phyloP scores from a whole-genome alignment of 2,888 invertebrate species.

The Oscheius onirici region DNA sequence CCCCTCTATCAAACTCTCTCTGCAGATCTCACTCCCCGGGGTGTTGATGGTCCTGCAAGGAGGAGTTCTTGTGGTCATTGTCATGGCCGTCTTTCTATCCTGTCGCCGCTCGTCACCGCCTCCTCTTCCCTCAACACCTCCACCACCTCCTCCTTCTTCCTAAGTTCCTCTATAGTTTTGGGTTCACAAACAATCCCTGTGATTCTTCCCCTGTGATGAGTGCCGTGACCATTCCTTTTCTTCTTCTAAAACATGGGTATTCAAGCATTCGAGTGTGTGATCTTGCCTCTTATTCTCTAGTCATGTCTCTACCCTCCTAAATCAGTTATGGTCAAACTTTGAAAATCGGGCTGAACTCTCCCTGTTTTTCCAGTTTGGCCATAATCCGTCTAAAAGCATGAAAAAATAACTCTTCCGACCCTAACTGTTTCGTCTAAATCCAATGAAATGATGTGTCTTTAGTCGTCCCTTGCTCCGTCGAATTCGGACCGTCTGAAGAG shows the following conservation, averaged over 20 bases:
- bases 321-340: too few species aligned
- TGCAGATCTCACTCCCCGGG: constrained; percentile 56
- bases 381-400: too few species aligned
- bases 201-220: constrained; percentile 23
- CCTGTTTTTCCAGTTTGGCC: background rate
- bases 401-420: too few species aligned
- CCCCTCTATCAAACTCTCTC: background rate
- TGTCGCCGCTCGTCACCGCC: constrained; percentile 35
- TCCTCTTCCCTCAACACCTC: background rate
- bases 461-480: constrained; percentile 6
- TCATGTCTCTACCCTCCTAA: too few species aligned
- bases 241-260: constrained; percentile 12
- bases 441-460: too few species aligned
- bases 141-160: background rate
- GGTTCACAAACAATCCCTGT: background rate
- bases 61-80: constrained; percentile 46
- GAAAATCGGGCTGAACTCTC: background rate
- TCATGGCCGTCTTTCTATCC: constrained; percentile 38
- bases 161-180: background rate
- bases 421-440: too few species aligned
- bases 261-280: constrained; percentile 20
- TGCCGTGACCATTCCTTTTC: constrained; percentile 12
- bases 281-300: background rate
- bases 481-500: constrained; percentile 24
- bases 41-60: constrained; percentile 50